Base-by-base conservation (phyloP, 2,888 invertebrate genomes). In the Ischnus inquisitorius region DNA sequence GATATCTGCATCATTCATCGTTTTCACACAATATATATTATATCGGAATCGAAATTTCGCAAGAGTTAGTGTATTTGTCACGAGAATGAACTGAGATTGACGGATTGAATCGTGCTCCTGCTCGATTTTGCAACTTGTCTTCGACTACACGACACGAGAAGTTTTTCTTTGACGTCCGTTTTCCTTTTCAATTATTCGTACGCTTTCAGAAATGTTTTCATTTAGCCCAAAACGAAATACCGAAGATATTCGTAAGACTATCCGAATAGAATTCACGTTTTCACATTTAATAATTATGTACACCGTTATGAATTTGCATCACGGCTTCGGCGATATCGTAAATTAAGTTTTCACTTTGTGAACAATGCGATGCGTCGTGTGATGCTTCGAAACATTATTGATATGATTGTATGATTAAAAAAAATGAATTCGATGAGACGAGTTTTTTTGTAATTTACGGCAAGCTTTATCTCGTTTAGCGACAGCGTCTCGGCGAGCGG, bases 161-260 rank as follows among this genome's bases (percentile, higher is more conserved):
- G n/a, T 48, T 48, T 54, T 54, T 22, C 54, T 34, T 34, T 34
- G 62, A 54, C 62, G 46, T 68, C 28, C 25, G 22, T n/a, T 25
- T 71, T 22, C 16, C 16, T n/a, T 54, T 8, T 22, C 8, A 51
- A 3, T 48, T 48, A 16, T 51, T 39, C 16, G 28, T 16, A 69
- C 62, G 64, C 46, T 3, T 41, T 25, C 1, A 22, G 43, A 71
- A 54, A 64, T 65, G 75, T 10, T 34, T 34, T 4, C 34, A 34
- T 34, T 19, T 60, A 48, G 25, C 65, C 62, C 22, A 3, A 54
- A 79, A 78, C 77, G 60, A 43, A 62, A 22, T 74, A 80, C 22
- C 71, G 60, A 68, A 71, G 74, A 65, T 75, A 19, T 25, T 48
- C 41, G 22, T 65, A 79, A 51, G 54, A 64, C 68, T 69, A 75